A percentile compares a stretch with the other conserved stretches of the same genome.
Evolutionary conservation across 1,140 invertebrate species (phyloP).

Genomic region (Tetragnatha versicolor): DNA sequence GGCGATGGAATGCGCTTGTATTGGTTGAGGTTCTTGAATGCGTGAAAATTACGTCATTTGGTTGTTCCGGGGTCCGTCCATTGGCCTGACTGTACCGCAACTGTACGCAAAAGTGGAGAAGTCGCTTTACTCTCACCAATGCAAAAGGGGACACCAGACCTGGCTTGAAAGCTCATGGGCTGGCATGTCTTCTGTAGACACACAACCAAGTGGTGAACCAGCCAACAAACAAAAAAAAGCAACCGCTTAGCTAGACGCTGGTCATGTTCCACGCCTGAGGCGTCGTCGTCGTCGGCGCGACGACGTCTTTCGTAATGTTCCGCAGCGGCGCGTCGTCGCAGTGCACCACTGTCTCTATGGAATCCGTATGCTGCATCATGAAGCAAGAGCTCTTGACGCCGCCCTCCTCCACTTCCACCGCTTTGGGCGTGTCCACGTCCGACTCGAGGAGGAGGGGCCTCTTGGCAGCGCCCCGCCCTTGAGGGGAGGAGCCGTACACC

Average conservation of each 20-base stretch:
- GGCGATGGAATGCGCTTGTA: too few species aligned
- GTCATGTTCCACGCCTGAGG: slow-evolving; percentile 56
- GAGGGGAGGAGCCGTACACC: slow-evolving; percentile 9
- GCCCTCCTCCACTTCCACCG: slow-evolving; percentile 6
- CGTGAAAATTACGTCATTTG: too few species aligned
- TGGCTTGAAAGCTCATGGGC: too few species aligned
- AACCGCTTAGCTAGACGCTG: slow-evolving; percentile 13
- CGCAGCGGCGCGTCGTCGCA: slow-evolving; percentile 30
- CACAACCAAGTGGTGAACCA: background rate
- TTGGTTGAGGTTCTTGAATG: too few species aligned
- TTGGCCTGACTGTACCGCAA: too few species aligned
- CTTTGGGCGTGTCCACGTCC: background rate
- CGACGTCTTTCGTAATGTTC: slow-evolving; percentile 31
- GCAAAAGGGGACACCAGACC: too few species aligned
- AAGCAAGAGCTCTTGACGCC: slow-evolving; percentile 38
- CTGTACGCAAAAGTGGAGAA: too few species aligned
- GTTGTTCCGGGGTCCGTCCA: too few species aligned
- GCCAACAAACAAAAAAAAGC: background rate
- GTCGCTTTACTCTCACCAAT: too few species aligned
- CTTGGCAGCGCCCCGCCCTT: background rate
- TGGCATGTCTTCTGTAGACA: background rate
- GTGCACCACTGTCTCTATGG: slow-evolving; percentile 42
- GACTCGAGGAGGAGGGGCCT: slow-evolving; percentile 38
- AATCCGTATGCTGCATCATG: slow-evolving; percentile 43
- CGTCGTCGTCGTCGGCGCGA: background rate